A percentile compares a stretch with the other conserved stretches of the same genome.
Evolutionary conservation across 2,113 vertebrate species (phyloP).

Genomic region (Corapipo altera): DNA sequence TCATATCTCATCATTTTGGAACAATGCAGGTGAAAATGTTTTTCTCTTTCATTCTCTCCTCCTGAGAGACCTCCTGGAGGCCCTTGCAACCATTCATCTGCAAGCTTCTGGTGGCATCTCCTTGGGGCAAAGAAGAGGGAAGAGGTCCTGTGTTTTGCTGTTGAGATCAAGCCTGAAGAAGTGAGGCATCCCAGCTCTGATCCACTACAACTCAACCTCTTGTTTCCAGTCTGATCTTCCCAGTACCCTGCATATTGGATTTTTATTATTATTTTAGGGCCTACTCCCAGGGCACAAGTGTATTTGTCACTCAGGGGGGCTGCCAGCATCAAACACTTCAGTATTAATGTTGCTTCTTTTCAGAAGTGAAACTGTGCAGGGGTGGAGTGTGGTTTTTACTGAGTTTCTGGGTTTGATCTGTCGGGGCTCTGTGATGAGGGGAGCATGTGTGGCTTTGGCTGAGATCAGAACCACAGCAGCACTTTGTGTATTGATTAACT

Average conservation of each 20-base stretch:
- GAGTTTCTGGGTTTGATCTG: constrained; percentile 35
- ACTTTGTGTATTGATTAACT: constrained; percentile 32
- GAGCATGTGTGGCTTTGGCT: not conserved
- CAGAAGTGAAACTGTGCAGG: not conserved
- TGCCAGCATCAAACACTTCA: not conserved
- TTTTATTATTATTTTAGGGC: not conserved
- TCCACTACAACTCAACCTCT: not conserved
- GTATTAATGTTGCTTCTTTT: not conserved
- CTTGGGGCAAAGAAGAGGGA: not conserved
- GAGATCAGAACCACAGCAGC: constrained; percentile 45
- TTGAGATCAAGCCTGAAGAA: not conserved
- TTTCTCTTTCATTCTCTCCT: not conserved
- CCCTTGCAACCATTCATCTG: not conserved
- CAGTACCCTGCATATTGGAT: fast-evolving
- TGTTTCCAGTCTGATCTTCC: not conserved
- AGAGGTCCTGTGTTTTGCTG: not conserved
- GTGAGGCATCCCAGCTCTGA: not conserved
- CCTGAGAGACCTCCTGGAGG: not conserved
- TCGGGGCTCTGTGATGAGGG: not conserved
- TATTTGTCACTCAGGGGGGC: not conserved
- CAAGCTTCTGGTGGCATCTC: not conserved
- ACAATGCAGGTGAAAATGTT: not conserved
- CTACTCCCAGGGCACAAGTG: not conserved
- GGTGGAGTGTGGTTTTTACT: not conserved
- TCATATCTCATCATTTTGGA: not conserved